Percentiles rank a stretch among this genome's conserved stretches.
phyloP scores from a whole-genome alignment of 2,888 invertebrate genomes.

The Anoncus sp. region DNA sequence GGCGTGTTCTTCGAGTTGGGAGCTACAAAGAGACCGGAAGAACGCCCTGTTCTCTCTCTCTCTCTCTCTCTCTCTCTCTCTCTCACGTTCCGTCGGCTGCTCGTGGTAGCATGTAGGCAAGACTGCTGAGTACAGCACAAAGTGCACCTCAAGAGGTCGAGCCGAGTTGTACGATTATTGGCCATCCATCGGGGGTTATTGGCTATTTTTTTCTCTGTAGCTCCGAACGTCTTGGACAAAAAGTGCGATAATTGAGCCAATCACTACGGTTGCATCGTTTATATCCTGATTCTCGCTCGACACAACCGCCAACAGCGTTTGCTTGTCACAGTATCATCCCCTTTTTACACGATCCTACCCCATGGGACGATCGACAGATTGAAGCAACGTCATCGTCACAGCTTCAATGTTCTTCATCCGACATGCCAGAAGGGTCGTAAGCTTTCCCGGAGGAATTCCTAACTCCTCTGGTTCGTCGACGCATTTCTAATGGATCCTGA shows the following conservation, averaged over 20 bases:
- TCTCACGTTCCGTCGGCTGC: background rate
- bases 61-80: background rate
- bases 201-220: background rate
- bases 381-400: too few relatives aligned
- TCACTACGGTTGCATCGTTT: too few relatives aligned
- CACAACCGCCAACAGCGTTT: too few relatives aligned
- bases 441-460: too few relatives aligned
- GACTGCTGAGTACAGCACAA: constrained; percentile 40
- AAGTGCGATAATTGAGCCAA: background rate
- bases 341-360: too few relatives aligned
- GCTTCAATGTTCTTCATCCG: too few relatives aligned
- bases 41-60: constrained; percentile 3
- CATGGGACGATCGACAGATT: too few relatives aligned
- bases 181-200: background rate
- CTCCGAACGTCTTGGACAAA: background rate
- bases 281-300: too few relatives aligned
- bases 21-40: constrained; percentile 28
- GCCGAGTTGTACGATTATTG: constrained; percentile 3
- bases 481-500: too few relatives aligned
- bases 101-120: background rate
- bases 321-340: too few relatives aligned
- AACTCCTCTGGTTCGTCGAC: too few relatives aligned
- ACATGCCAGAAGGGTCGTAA: too few relatives aligned
- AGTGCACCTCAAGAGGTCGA: background rate
- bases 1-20: constrained; percentile 22